phyloP scores from a whole-genome alignment of 2,888 invertebrate genomes.

The Tipula confusa region DNA sequence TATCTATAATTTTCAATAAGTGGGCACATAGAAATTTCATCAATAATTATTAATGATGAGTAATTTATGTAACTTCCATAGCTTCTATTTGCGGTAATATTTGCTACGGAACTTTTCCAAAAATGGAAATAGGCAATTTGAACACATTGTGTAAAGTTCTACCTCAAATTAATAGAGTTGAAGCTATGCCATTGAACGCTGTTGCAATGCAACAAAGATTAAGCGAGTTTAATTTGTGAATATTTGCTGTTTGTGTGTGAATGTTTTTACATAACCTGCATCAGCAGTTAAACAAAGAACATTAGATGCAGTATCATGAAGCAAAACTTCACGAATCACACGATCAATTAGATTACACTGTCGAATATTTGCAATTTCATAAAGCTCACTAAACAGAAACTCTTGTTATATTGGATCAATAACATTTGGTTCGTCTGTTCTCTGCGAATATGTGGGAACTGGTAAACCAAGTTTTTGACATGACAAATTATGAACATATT shows the following conservation, averaged over 20 bases:
- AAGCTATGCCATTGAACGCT: slow-evolving; percentile 33
- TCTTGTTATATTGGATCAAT: too few species aligned
- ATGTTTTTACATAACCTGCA: slow-evolving; percentile 14
- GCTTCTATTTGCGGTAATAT: not conserved
- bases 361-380: too few species aligned
- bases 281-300: slow-evolving; percentile 33
- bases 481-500: slow-evolving; percentile 32
- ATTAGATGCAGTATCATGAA: slow-evolving; percentile 31
- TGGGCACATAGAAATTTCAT: too few species aligned
- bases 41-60: slow-evolving; percentile 31
- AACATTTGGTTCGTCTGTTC: too few species aligned
- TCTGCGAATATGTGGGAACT: too few species aligned
- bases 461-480: slow-evolving; percentile 26
- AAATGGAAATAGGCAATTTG: slow-evolving; percentile 37
- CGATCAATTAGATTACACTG: not conserved
- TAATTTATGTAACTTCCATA: not conserved
- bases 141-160: slow-evolving; percentile 34
- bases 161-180: slow-evolving; percentile 33
- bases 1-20: too few species aligned
- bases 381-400: too few species aligned
- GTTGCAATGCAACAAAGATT: slow-evolving; percentile 30
- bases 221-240: not conserved
- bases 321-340: slow-evolving; percentile 29
- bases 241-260: slow-evolving; percentile 31
- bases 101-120: not conserved